A percentile compares a stretch with the other conserved stretches of the same genome.
phyloP scores from a whole-genome alignment of 2,113 vertebrate genomes.

The Turnix velox region DNA sequence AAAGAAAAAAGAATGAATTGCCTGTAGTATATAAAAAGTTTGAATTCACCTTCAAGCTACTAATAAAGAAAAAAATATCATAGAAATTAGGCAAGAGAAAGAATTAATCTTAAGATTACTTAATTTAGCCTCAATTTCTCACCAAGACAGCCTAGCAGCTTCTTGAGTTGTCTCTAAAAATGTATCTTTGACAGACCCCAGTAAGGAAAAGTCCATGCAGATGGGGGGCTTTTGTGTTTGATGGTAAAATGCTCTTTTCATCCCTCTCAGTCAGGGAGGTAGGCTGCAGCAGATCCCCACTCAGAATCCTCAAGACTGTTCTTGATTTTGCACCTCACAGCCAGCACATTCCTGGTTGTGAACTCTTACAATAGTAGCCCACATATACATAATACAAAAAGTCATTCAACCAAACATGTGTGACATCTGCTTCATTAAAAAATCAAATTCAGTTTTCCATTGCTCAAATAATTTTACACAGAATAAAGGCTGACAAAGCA shows the following conservation, averaged over 20 bases:
- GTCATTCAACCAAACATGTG: background rate
- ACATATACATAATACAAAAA: background rate
- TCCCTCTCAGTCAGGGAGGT: accelerated
- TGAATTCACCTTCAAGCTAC: background rate
- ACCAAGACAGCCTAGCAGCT: background rate
- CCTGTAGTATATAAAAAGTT: background rate
- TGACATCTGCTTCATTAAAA: background rate
- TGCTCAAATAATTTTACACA: background rate
- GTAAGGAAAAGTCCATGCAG: background rate
- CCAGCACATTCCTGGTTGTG: background rate
- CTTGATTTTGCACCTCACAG: background rate
- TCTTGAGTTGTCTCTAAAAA: background rate
- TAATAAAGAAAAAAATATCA: background rate
- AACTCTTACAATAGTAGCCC: background rate
- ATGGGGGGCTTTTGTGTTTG: background rate
- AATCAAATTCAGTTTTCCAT: background rate
- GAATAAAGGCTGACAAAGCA: background rate
- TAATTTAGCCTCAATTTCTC: background rate
- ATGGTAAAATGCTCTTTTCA: background rate
- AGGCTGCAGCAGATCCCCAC: background rate
- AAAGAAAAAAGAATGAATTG: background rate
- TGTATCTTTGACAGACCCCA: background rate
- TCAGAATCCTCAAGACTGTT: background rate
- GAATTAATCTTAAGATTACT: background rate
- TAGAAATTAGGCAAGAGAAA: background rate